Percentiles rank a stretch among this genome's conserved stretches.
Evolutionary conservation across 2,888 invertebrate species (phyloP).

Genomic region (Amphiduros pacificus): DNA sequence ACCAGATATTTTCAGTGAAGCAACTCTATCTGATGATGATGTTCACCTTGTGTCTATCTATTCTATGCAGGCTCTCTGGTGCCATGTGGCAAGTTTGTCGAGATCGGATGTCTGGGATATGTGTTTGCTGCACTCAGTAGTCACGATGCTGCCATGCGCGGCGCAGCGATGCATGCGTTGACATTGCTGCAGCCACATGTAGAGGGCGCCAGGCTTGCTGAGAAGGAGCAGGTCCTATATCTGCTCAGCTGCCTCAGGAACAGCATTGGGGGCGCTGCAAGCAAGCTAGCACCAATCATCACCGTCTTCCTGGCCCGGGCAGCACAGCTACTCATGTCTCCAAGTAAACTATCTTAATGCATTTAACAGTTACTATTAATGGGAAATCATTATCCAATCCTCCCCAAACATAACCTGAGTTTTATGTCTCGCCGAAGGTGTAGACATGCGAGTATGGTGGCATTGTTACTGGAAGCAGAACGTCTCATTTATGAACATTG

Average conservation of each 20-base stretch:
- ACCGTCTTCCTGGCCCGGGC: slow-evolving; percentile 74
- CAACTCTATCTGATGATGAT: too few species aligned
- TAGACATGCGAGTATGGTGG: too few species aligned
- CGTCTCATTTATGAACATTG: too few species aligned
- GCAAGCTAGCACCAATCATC: slow-evolving; percentile 67
- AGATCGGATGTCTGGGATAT: slow-evolving; percentile 73
- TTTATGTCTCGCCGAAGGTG: too few species aligned
- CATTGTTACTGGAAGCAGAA: too few species aligned
- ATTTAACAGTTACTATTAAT: too few species aligned
- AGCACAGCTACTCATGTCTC: slow-evolving; percentile 73
- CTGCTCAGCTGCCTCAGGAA: slow-evolving; percentile 71
- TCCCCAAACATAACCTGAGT: too few species aligned
- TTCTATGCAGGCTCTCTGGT: slow-evolving; percentile 68
- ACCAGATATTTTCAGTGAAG: too few species aligned
- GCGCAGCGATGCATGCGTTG: slow-evolving; percentile 75
- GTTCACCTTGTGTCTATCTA: too few species aligned
- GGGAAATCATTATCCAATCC: too few species aligned
- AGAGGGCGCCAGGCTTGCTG: slow-evolving; percentile 65
- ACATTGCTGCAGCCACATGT: slow-evolving; percentile 72
- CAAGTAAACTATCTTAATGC: too few species aligned
- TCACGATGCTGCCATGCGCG: slow-evolving; percentile 69
- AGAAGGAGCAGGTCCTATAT: slow-evolving; percentile 71
- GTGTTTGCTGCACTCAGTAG: slow-evolving; percentile 74
- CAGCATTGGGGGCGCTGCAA: slow-evolving; percentile 64
- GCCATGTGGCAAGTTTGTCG: slow-evolving; percentile 71